A percentile compares a stretch with the other conserved stretches of the same genome.
These are phyloP conservation scores for Chaenocephalus aceratus DNA, from an alignment of 2,113 vertebrate genomes.

Conservation along the genomic window DNA sequence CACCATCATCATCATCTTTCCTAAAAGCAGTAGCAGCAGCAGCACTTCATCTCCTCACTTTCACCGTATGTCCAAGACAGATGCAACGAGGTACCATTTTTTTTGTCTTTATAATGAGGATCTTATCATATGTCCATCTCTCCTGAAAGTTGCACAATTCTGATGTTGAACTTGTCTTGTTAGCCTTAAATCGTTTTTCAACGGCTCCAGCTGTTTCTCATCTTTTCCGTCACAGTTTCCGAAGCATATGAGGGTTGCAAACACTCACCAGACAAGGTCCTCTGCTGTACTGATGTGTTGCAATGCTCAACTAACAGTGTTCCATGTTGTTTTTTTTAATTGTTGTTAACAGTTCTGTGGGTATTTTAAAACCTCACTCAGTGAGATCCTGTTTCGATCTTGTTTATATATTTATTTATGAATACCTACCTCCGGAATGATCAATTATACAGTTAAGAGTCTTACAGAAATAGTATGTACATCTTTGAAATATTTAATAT, in stretches of 20 bases:
- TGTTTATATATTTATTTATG: conserved; percentile 71
- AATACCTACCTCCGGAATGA: conserved; percentile 36
- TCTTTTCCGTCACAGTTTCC: conserved; percentile 40
- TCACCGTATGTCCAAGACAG: conserved; percentile 69
- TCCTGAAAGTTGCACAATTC: conserved; percentile 29
- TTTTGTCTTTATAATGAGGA: conserved; percentile 41
- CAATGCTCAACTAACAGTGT: conserved; percentile 64
- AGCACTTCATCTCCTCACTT: conserved; percentile 85
- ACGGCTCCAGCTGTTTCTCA: conserved; percentile 45
- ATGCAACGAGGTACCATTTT: conserved; percentile 24
- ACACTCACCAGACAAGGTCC: conserved; percentile 67
- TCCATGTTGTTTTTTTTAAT: conserved; percentile 20
- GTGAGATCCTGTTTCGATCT: conserved; percentile 74
- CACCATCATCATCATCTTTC: conserved; percentile 88
- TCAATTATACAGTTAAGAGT: conserved; percentile 80
- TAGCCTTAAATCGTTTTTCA: conserved; percentile 57
- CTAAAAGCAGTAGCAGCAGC: conserved; percentile 87
- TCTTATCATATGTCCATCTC: conserved; percentile 43
- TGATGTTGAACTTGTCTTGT: conserved; percentile 32
- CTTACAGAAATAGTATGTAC: conserved; percentile 89
- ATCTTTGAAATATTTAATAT: conserved; percentile 84
- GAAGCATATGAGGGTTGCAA: conserved; percentile 67
- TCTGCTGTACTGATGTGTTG: conserved; percentile 65
- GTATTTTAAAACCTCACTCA: conserved; percentile 32
- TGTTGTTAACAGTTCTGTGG: conserved; percentile 22